phyloP scores from a whole-genome alignment of 2,888 invertebrate genomes.

The Athalia rosae region DNA sequence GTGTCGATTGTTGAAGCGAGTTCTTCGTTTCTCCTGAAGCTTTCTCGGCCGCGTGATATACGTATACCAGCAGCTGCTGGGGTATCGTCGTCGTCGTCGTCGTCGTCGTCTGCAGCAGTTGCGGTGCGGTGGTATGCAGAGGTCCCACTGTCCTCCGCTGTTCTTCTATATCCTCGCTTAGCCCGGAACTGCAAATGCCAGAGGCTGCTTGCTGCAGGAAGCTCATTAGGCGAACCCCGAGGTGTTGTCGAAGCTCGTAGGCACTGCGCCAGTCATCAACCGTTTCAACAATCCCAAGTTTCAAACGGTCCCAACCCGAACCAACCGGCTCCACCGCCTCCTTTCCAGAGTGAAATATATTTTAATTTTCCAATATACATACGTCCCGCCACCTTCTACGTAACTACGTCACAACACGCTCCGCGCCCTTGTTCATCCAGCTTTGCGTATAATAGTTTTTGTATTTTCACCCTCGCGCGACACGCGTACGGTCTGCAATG shows the following conservation, averaged over 20 bases:
- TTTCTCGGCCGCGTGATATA: too few species aligned
- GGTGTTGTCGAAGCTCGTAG: constrained; percentile 59
- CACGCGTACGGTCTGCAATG: not conserved
- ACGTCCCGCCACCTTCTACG: not conserved
- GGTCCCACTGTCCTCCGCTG: constrained; percentile 30
- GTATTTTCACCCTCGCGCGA: not conserved
- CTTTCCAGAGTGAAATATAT: constrained; percentile 4
- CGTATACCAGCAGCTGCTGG: too few species aligned
- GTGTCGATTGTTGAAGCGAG: constrained; percentile 52
- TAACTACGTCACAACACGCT: not conserved
- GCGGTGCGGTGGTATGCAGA: constrained; percentile 11
- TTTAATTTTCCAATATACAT: constrained; percentile 7
- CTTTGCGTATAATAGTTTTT: not conserved
- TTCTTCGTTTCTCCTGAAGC: constrained; percentile 37
- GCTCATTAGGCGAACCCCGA: constrained; percentile 72
- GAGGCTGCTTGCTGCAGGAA: constrained; percentile 64
- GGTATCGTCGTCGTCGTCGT: too few species aligned
- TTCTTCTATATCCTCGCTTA: constrained; percentile 25
- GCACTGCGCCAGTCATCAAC: not conserved
- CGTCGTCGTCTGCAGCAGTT: not conserved
- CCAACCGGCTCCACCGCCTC: not conserved
- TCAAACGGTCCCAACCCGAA: not conserved
- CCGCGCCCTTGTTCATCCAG: not conserved
- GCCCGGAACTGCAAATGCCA: constrained; percentile 35
- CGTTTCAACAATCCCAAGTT: constrained; percentile 26